Base-by-base conservation (phyloP, 1,140 invertebrate genomes). In the Yoshiicerus persimilis region DNA sequence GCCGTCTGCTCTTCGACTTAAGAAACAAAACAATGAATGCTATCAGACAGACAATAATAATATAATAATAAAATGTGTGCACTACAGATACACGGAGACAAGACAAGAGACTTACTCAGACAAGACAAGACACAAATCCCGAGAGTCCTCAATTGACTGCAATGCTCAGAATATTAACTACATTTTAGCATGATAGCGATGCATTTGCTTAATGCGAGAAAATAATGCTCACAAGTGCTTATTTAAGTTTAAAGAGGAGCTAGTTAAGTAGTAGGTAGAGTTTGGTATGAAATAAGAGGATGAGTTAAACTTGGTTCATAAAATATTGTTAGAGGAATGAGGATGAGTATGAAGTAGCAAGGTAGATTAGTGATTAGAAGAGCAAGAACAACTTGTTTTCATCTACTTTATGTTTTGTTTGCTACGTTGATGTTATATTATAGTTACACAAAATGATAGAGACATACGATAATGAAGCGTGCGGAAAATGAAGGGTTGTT, bases 401-500 rank as follows among this genome's bases (percentile, higher is more conserved):
- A 77, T 77, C 34, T 77, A 77, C 75, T 80, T 80, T 80, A 80
- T 80, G 75, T 80, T 80, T 20, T 80, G 75, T 80, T n/a, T 80
- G 75, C 16, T 80, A 6, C 20, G 75, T 36, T 80, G 75, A 80
- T 80, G 75, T 36, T 80, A 23, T 80, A 32, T 80, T 80, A 38
- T 80, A n/a, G 32, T n/a, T 38, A 36, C 75, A 80, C 20, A 80
- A 80, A 80, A 80, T 80, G 75, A 80, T 80, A 80, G 66, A 70
- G 70, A 27, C 66, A 66, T 87, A 64, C 70, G 75, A 87, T 83
- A 80, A 87, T 83, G 87, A 83, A 87, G 87, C 87, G 87, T 87
- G 87, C 87, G 77, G 77, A 84, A 87, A 87, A 87, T 87, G 75
- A 87, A 84, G 87, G 87, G 87, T 87, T 87, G 87, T 83, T 86